Percentiles rank a stretch among this genome's conserved stretches.
Conservation (phyloP, 2,797 vertebrate species). For the Pitangus sulphuratus region DNA sequence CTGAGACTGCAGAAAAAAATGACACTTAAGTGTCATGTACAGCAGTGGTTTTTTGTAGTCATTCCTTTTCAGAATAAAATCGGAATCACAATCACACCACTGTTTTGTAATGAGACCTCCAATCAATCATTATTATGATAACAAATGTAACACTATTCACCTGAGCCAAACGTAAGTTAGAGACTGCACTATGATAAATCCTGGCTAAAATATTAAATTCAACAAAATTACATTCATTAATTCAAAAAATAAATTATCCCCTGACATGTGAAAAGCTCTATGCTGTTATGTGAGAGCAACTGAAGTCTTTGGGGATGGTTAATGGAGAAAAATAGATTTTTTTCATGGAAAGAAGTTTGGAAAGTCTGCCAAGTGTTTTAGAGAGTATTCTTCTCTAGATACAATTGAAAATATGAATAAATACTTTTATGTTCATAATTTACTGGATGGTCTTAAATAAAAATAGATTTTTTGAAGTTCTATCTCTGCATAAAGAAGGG, state of each 20-base stretch:
- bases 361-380: neutral
- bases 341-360: neutral
- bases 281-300: neutral
- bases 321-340: neutral
- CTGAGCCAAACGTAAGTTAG: conserved; percentile 3
- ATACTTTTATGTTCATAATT: neutral
- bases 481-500: neutral
- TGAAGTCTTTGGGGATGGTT: neutral
- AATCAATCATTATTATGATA: neutral
- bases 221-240: conserved; percentile 19
- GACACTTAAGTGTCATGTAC: neutral
- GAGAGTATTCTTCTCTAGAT: neutral
- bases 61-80: neutral
- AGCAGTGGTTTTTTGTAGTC: neutral
- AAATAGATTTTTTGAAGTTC: neutral
- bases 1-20: neutral
- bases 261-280: neutral
- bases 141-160: conserved; percentile 25
- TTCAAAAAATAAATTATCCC: conserved; percentile 25
- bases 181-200: conserved; percentile 28
- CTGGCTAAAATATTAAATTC: conserved; percentile 34
- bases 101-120: neutral
- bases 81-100: neutral
- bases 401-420: neutral
- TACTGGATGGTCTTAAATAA: neutral